phyloP scores from a whole-genome alignment of 1,140 invertebrate species.

The Brachionus sp. region DNA sequence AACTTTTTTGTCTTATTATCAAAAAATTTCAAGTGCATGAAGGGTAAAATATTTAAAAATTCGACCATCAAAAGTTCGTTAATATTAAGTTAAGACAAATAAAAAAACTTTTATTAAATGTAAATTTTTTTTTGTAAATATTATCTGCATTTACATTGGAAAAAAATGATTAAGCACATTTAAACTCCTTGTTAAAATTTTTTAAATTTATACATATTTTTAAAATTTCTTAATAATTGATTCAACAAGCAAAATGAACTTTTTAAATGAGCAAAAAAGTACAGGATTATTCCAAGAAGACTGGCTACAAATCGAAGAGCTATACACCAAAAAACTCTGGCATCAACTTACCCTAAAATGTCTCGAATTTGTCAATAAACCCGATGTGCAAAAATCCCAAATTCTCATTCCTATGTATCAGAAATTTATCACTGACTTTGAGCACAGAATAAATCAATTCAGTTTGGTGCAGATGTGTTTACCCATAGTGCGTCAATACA shows the following conservation, averaged over 20 bases:
- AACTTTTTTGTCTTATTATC: too few relatives aligned
- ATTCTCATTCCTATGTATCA: constrained; percentile 74
- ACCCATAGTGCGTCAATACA: constrained; percentile 70
- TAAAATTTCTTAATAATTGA: not conserved
- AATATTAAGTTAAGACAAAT: not conserved
- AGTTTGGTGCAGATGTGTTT: constrained; percentile 82
- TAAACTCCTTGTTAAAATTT: not conserved
- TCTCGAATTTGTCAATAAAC: constrained; percentile 74
- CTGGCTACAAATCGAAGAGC: constrained; percentile 30
- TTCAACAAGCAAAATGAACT: constrained; percentile 23
- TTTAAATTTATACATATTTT: not conserved
- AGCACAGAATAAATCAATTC: constrained; percentile 89
- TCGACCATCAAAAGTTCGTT: not conserved
- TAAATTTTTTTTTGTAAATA: not conserved
- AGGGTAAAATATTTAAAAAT: not conserved
- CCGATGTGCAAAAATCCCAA: constrained; percentile 72
- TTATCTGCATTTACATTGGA: not conserved
- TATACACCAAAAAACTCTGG: constrained; percentile 67
- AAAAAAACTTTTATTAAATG: not conserved
- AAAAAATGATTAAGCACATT: constrained; percentile 40
- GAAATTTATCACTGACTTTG: constrained; percentile 85
- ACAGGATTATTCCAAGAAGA: not conserved
- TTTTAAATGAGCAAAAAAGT: constrained; percentile 45
- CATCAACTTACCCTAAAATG: constrained; percentile 88
- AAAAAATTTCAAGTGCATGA: not conserved